Percentiles rank a stretch among this genome's conserved stretches.
phyloP scores from a whole-genome alignment of 1,140 invertebrate genomes.

The Phthorimaea operculella region DNA sequence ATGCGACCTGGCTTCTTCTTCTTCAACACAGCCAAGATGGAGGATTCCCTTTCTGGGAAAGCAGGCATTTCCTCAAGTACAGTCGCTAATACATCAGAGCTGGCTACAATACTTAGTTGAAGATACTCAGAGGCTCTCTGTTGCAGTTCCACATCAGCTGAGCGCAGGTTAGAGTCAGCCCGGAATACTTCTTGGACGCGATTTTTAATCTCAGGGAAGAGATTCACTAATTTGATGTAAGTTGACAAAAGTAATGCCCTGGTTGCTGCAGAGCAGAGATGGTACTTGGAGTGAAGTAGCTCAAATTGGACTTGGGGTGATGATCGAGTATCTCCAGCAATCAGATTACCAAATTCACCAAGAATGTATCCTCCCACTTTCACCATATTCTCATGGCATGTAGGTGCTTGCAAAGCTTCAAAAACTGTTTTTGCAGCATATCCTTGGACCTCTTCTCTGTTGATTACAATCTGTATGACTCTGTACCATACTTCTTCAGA shows the following conservation, averaged over 20 bases:
- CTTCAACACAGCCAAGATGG: conserved; percentile 96
- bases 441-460: conserved; percentile 98
- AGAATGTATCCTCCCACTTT: conserved; percentile 99
- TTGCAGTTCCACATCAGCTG: conserved; percentile 98
- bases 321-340: conserved; percentile 97
- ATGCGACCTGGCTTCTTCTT: conserved; percentile 96
- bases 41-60: conserved; percentile 98
- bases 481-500: conserved; percentile 99
- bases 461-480: conserved; percentile 99
- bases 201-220: conserved; percentile 98
- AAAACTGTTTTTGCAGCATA: conserved; percentile 99
- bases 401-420: conserved; percentile 97
- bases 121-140: conserved; percentile 98
- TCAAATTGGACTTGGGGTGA: conserved; percentile 97
- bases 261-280: conserved; percentile 96
- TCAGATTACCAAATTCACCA: conserved; percentile 99
- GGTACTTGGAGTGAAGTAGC: conserved; percentile 97
- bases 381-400: conserved; percentile 99
- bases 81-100: conserved; percentile 96
- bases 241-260: conserved; percentile 96
- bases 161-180: conserved; percentile 95
- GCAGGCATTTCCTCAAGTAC: conserved; percentile 99
- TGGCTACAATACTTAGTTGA: conserved; percentile 95
- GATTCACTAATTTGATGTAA: conserved; percentile 99
- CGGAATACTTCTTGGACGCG: conserved; percentile 97